Conservation (phyloP, 2,113 vertebrate species). For the Verasper variegatus region DNA sequence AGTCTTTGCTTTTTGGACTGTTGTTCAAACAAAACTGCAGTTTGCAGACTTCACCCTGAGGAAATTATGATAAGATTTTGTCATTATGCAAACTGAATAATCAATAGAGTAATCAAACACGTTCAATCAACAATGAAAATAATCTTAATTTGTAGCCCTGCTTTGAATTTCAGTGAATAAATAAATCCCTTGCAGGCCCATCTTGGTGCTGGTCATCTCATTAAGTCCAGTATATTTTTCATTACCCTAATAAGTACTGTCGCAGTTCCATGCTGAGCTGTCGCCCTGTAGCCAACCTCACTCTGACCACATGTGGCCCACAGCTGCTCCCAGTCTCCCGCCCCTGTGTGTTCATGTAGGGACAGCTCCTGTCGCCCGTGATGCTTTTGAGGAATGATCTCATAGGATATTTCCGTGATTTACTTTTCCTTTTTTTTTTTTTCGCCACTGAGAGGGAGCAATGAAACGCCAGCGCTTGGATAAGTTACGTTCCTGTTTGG, state of each 20-base stretch:
- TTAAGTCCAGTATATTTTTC: slow-evolving; percentile 36
- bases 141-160: background rate
- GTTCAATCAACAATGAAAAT: background rate
- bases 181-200: background rate
- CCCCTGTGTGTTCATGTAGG: slow-evolving; percentile 26
- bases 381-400: slow-evolving; percentile 73
- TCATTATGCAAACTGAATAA: background rate
- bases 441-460: slow-evolving; percentile 48
- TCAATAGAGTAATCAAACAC: background rate
- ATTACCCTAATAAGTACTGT: slow-evolving; percentile 38
- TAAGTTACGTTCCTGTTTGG: slow-evolving; percentile 69
- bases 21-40: background rate
- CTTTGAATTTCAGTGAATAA: background rate
- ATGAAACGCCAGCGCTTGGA: slow-evolving; percentile 64
- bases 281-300: slow-evolving; percentile 24
- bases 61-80: background rate
- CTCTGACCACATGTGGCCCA: slow-evolving; percentile 59
- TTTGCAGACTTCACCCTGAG: background rate
- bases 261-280: slow-evolving; percentile 24
- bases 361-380: slow-evolving; percentile 39
- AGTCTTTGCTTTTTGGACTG: background rate
- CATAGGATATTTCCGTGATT: slow-evolving; percentile 70
- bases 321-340: slow-evolving; percentile 28
- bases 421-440: slow-evolving; percentile 34
- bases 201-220: slow-evolving; percentile 18